These are phyloP conservation scores for Anarrhichthys ocellatus DNA, from an alignment of 2,113 vertebrate genomes.

Conservation along the genomic window DNA sequence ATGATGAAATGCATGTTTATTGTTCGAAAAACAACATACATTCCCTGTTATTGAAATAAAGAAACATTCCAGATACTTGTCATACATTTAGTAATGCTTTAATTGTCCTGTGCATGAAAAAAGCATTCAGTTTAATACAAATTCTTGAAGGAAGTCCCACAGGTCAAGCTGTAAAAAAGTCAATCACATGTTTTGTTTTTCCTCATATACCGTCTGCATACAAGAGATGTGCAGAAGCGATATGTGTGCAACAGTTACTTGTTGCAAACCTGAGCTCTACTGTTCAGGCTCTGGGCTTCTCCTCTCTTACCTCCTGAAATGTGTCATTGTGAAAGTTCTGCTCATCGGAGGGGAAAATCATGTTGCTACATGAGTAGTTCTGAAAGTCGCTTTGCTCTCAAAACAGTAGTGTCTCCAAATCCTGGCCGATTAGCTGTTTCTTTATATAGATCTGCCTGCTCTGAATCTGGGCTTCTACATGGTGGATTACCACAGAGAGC, in stretches of 20 bases:
- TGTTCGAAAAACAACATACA: background rate
- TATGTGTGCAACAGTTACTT: slow-evolving; percentile 19
- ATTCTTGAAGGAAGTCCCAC: background rate
- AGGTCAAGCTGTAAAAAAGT: background rate
- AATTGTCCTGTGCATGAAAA: background rate
- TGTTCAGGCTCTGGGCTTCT: slow-evolving; percentile 9
- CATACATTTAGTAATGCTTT: background rate
- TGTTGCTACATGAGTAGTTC: slow-evolving; percentile 58
- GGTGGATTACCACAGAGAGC: slow-evolving; percentile 57
- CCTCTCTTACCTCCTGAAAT: background rate
- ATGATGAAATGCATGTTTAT: background rate
- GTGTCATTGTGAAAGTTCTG: slow-evolving; percentile 66
- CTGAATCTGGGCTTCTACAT: slow-evolving; percentile 29
- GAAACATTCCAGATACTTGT: background rate
- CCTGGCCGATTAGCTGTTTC: slow-evolving; percentile 72
- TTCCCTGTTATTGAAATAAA: background rate
- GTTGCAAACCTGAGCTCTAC: background rate
- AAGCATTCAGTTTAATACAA: background rate
- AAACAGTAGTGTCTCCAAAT: slow-evolving; percentile 62
- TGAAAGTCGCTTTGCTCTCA: slow-evolving; percentile 56
- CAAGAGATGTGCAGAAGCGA: slow-evolving; percentile 27
- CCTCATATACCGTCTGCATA: background rate
- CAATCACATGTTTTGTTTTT: background rate
- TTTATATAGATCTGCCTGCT: slow-evolving; percentile 49
- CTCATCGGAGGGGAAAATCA: slow-evolving; percentile 54